Percentiles rank a stretch among this genome's conserved stretches.
These are phyloP conservation scores for Hippocampus comes DNA, from an alignment of 2,113 vertebrate genomes.

Conservation along the genomic window DNA sequence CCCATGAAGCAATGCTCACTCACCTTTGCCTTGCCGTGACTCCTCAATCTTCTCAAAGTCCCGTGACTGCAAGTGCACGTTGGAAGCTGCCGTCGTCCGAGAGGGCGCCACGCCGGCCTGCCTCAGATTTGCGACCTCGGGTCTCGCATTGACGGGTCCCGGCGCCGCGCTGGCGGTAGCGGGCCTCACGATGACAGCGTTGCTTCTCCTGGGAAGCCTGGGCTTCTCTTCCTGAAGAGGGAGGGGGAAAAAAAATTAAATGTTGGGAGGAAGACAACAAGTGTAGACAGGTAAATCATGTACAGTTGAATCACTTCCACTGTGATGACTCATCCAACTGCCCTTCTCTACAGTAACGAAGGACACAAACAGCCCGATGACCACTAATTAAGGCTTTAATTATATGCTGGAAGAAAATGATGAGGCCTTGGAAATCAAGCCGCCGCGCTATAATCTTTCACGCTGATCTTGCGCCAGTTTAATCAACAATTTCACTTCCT, in stretches of 20 bases:
- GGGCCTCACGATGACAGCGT: constrained; percentile 36
- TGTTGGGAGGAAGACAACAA: constrained; percentile 22
- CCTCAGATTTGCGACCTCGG: constrained; percentile 26
- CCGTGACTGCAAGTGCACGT: constrained; percentile 32
- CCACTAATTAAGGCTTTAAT: constrained; percentile 54
- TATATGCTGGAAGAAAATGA: constrained; percentile 45
- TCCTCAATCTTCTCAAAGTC: constrained; percentile 45
- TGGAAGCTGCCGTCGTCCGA: constrained; percentile 25
- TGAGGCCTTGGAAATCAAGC: constrained; percentile 58
- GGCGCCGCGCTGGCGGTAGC: constrained; percentile 37
- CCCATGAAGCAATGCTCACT: constrained; percentile 28
- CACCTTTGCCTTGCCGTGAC: constrained; percentile 54
- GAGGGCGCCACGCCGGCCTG: constrained; percentile 16
- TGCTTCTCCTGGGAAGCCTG: constrained; percentile 48
- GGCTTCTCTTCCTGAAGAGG: constrained; percentile 45
- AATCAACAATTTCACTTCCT: constrained; percentile 53
- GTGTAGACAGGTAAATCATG: constrained; percentile 56
- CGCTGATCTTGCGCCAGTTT: constrained; percentile 53
- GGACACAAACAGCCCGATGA: constrained; percentile 45
- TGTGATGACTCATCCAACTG: constrained; percentile 50
- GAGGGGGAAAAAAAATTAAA: constrained; percentile 29
- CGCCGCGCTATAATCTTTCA: constrained; percentile 44
- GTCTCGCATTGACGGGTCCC: constrained; percentile 37
- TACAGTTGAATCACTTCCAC: constrained; percentile 50
- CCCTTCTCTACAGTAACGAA: constrained; percentile 30